Base-by-base conservation (phyloP, 1,140 invertebrate species). In the Drosophila sproati region DNA sequence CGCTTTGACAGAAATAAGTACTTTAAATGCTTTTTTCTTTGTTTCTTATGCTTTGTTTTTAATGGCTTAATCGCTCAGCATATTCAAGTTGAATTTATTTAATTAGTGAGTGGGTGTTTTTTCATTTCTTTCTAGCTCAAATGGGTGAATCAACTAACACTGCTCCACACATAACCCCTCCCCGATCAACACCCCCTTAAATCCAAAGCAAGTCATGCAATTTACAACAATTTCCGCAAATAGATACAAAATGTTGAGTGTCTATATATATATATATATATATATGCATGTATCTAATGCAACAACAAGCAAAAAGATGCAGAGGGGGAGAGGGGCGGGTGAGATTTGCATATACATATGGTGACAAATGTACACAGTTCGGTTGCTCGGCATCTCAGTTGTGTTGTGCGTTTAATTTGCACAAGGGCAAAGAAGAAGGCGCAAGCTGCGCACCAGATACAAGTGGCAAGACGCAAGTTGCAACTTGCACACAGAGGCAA, bases 141-240 rank as follows among this genome's bases (percentile, higher is more conserved):
- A 29, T 66, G 32, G 37, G 31, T 7, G 62, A 7, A 10, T 20
- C 20, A 20, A 20, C 20, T 20, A 60, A 55, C 73, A 59, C 35
- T 62, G 37, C 71, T 48, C 37, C 34, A 20, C 39, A 31, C 39
- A 6, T 12, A 3, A 20, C 20, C 20, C 20, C 20, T 20, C 20
- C 20, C 1, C 20, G 20, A 20, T 20, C 1, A 20, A 20, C 20
- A 20, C 32, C n/a, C 55, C 7, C 4, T 8, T n/a, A 3, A 20
- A 29, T 4, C 34, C 77, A 55, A 74, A 62, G 51, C 73, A 73
- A 82, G 73, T 80, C 73, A 88, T 87, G 83, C 83, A 87, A 87
- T 82, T 87, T 88, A 87, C 83, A 86, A 85, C 66, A 80, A 87
- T 87, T 87, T 88, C 83, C 83, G 83, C 81, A 87, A 87, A 87